Evolutionary conservation across 2,888 invertebrate species (phyloP).

Genomic region (Ormyrus labotus): DNA sequence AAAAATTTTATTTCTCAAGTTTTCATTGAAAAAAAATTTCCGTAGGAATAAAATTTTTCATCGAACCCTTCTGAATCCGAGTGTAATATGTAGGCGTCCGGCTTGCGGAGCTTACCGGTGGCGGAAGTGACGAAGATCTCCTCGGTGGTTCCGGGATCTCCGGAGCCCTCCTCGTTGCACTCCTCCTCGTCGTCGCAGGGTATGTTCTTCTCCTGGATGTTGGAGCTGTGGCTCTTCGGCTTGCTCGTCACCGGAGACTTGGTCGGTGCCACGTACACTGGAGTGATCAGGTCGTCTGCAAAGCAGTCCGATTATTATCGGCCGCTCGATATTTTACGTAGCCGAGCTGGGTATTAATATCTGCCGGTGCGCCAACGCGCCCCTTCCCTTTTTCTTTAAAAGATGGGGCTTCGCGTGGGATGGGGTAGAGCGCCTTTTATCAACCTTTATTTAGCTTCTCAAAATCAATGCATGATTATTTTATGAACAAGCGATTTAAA

Average conservation of each 20-base stretch:
- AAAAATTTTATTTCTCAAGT: no score
- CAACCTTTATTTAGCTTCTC: no score
- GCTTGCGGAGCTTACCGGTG: slow-evolving; percentile 63
- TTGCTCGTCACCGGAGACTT: slow-evolving; percentile 78
- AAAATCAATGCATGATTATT: no score
- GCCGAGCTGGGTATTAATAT: neutral
- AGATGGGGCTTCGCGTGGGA: no score
- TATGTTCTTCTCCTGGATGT: slow-evolving; percentile 66
- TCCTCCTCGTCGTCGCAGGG: slow-evolving; percentile 92
- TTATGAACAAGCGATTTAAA: no score
- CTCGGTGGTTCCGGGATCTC: slow-evolving; percentile 84
- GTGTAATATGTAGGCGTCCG: no score
- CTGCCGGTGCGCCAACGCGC: neutral
- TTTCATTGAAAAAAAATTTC: no score
- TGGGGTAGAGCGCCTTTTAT: no score
- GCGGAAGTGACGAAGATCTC: slow-evolving; percentile 75
- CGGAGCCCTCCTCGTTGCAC: slow-evolving; percentile 87
- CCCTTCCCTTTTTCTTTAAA: neutral
- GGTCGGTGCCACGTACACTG: slow-evolving; percentile 91
- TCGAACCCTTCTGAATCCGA: no score
- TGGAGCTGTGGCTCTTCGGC: slow-evolving; percentile 67
- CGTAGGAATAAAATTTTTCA: no score
- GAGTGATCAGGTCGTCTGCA: slow-evolving; percentile 92
- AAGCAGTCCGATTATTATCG: slow-evolving; percentile 9
- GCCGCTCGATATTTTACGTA: no score